Evolutionary conservation across 2,888 invertebrate species (phyloP), one percentile per base, ranked within the genome.

Genomic region (Dugesia japonica): DNA sequence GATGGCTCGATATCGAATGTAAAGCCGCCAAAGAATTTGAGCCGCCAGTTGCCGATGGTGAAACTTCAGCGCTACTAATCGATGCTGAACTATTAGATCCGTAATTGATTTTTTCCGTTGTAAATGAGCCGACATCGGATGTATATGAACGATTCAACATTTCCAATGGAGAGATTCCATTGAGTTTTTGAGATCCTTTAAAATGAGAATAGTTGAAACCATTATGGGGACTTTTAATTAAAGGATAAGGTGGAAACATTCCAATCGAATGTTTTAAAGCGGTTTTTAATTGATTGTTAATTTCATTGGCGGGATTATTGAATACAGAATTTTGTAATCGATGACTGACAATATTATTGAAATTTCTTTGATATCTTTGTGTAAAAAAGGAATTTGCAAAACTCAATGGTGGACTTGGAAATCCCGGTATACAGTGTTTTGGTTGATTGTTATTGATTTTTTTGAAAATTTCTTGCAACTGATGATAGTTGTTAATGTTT

Each of bases 1-100:
- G 28, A 23, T 31, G 28, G 31, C 72, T 72, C 7, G 56, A 56
- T n/a, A 56, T 56, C n/a, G 56, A 56, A 56, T 56, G 56, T n/a
- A 56, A 56, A 56, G 56, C 56, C 7, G 56, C 56, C 17, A 56
- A 56, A 9, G 56, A 56, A 23, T 72, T 72, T 4, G 28, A 28
- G 4, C 38, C 74, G 7, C 31, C 33, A 15, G 28, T 26, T 31
- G 28, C 74, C 1, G 27, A 42, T 15, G 75, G 42, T 9, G 75
- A 33, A 15, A 71, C 75, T 38, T 26, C 42, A 9, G 27, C 42
- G 71, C 33, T 42, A 20, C 75, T 71, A 15, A 42, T 27, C 17
- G 42, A 42, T 1, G 75, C 75, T 1, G 75, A 75, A 26, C 42
- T 42, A 72, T 27, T 71, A n/a, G 56, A 71, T 42, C 75, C 75